phyloP scores from a whole-genome alignment of 1,140 invertebrate species.

The Bemisia tabaci region DNA sequence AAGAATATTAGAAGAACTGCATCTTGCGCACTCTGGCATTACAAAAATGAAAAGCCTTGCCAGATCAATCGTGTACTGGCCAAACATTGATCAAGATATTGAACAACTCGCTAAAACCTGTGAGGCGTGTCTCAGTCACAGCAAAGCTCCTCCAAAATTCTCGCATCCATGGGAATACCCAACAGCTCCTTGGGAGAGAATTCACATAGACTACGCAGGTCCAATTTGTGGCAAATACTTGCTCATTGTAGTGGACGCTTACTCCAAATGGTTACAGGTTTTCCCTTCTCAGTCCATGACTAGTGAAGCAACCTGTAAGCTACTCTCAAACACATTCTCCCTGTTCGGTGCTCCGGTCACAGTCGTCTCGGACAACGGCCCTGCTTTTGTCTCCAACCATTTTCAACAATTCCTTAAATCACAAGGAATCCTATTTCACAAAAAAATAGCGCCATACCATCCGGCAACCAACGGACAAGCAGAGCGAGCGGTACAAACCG shows the following conservation, averaged over 20 bases:
- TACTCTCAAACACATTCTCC: too few relatives aligned
- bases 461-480: conserved; percentile 25
- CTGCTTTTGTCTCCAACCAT: too few relatives aligned
- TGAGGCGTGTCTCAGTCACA: conserved; percentile 18
- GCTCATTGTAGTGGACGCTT: conserved; percentile 32
- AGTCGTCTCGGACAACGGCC: too few relatives aligned
- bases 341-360: too few relatives aligned
- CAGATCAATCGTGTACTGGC: conserved; percentile 22
- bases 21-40: conserved; percentile 21
- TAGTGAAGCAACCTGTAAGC: too few relatives aligned
- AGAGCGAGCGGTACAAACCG: conserved; percentile 26
- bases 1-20: conserved; percentile 15
- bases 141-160: conserved; percentile 18
- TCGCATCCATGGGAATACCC: conserved; percentile 25
- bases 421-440: too few relatives aligned
- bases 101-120: conserved; percentile 23
- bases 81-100: conserved; percentile 23
- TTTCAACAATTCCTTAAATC: too few relatives aligned
- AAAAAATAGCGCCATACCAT: conserved; percentile 21
- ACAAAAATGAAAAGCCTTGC: conserved; percentile 26
- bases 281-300: too few relatives aligned
- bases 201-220: conserved; percentile 28
- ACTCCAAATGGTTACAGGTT: too few relatives aligned
- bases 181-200: conserved; percentile 21
- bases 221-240: conserved; percentile 26